Conservation (phyloP, 2,113 vertebrate species). For the Asarcornis scutulata region DNA sequence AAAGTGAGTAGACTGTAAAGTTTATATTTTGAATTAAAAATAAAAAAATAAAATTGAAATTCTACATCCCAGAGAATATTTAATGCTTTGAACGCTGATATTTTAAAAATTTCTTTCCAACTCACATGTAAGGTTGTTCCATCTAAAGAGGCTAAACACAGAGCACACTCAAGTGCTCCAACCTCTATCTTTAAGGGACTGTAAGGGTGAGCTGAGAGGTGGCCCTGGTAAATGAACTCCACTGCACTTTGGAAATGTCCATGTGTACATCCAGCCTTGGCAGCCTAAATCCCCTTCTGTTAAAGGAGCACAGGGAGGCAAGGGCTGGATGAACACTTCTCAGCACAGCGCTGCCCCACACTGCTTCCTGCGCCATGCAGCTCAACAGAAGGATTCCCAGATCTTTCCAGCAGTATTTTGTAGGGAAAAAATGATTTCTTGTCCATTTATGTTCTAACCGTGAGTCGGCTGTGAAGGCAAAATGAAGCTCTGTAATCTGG, state of each 20-base stretch:
- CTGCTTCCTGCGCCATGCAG: neutral
- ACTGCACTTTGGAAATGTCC: neutral
- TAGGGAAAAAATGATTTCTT: neutral
- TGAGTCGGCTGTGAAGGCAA: neutral
- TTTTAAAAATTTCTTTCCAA: neutral
- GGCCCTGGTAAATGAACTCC: neutral
- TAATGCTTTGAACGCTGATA: neutral
- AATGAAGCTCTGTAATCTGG: neutral
- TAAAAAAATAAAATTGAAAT: neutral
- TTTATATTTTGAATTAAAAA: conserved; percentile 7
- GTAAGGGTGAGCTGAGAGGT: neutral
- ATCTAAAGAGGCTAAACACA: neutral
- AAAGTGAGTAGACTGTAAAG: neutral
- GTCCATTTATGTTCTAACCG: neutral
- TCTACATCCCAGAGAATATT: neutral
- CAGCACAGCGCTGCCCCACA: neutral
- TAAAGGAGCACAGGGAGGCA: neutral
- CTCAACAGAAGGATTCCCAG: neutral
- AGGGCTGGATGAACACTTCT: neutral
- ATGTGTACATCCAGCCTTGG: neutral
- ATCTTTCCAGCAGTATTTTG: neutral
- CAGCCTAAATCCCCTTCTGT: neutral
- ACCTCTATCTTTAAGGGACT: neutral
- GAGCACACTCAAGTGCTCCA: neutral
- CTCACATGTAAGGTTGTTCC: neutral